Conservation (phyloP, 1,140 invertebrate species). For the Macrocentrus cingulum region DNA sequence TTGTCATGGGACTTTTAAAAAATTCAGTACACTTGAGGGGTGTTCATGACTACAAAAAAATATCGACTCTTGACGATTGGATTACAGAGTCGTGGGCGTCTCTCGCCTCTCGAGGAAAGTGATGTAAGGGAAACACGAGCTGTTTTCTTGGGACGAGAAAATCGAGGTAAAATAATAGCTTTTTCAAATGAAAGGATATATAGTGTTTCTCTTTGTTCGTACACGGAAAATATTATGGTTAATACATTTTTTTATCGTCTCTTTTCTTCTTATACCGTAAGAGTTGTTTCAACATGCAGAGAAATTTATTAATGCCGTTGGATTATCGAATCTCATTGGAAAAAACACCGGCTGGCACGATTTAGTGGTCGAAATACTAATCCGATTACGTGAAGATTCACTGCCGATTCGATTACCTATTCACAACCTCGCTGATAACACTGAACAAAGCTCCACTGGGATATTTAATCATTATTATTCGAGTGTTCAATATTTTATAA, state of each 20-base stretch:
- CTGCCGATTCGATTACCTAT: constrained; percentile 31
- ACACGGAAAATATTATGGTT: no score
- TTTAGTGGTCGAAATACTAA: constrained; percentile 29
- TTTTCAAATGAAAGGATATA: no score
- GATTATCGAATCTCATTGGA: neutral
- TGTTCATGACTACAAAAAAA: no score
- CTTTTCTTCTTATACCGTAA: neutral
- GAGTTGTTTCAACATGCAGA: neutral
- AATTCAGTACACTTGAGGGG: no score
- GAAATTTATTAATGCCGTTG: neutral
- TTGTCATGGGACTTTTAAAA: no score
- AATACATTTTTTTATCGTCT: neutral
- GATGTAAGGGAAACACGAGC: constrained; percentile 1
- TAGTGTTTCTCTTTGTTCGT: no score
- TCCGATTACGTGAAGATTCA: constrained; percentile 33
- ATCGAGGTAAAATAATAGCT: neutral
- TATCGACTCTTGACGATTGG: neutral
- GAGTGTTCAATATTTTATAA: no score
- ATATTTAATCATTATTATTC: constrained; percentile 14
- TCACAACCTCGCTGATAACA: constrained; percentile 32
- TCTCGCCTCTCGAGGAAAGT: no score
- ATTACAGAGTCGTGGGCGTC: no score
- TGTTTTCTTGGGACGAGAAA: neutral
- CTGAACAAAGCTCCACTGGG: constrained; percentile 9
- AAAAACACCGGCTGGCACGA: constrained; percentile 10